Percentiles rank a stretch among this genome's conserved stretches.
phyloP scores from a whole-genome alignment of 2,113 vertebrate genomes.

The mouse (Mus musculus) region GRCm39 chr15:7460001-7460500 shows the following conservation, averaged over 20 bases:
- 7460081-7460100: conserved; percentile 41
- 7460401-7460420: not conserved
- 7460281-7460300: not conserved
- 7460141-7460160: not conserved
- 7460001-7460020: not conserved
- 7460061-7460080: not conserved
- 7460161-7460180: not conserved
- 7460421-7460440: not conserved
- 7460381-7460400: not conserved
- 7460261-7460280: not conserved
- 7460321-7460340: not conserved
- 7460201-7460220: too few species aligned
- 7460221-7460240: not conserved
- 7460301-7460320: not conserved
- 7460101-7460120: not conserved
- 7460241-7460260: not conserved
- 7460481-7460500: too few species aligned
- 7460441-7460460: not conserved
- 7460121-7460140: not conserved
- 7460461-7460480: not conserved
- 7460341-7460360: not conserved
- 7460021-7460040: not conserved
- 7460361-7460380: not conserved
- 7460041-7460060: not conserved
- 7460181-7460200: not conserved